Evolutionary conservation across 2,113 vertebrate genomes (phyloP), one percentile per base, ranked within the genome.

Genomic region (Puffinus mauretanicus): DNA sequence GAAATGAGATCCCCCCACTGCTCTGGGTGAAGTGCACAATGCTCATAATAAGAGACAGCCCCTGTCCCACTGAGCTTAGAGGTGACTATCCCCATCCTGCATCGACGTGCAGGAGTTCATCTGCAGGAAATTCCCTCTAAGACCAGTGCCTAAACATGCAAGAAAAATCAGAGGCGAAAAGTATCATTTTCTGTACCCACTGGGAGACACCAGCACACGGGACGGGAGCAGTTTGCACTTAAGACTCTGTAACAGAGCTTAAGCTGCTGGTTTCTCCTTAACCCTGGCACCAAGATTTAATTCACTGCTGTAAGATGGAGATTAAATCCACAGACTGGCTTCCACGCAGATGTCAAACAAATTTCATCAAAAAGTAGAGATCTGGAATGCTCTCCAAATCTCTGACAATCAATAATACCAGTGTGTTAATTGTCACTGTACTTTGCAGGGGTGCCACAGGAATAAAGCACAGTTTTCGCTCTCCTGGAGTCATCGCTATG

Each of bases 371-470:
- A 62, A 75, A 60, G 42, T 4, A 42, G 61, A 42, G 27, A 7
- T 3, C 2, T 0, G 22, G 40, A 38, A 46, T 2, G 13, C 18
- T 42, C 32, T 7, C 29, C 40, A 1, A 7, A 32, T 2, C 27
- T 8, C 51, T 7, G 73, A 5, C 12, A 32, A 4, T 2, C 9
- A 4, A 0, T 6, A 10, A 9, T 4, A 4, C 4, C 25, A 0
- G 19, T 0, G 47, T 4, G 42, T 10, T 20, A 26, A 40, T 17
- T 10, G 69, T 24, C n/a, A 21, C 79, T 9, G 75, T 1, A 2
- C 54, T 20, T 9, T 4, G 40, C 76, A 3, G 6, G 40, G 49
- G 20, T 7, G 46, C 42, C 60, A 10, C 44, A 4, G 47, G 49
- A 47, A 0, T 2, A 6, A 1, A 11, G 81, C 57, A 1, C n/a